A percentile compares a stretch with the other conserved stretches of the same genome.
These are phyloP conservation scores for Tuta absoluta DNA, from an alignment of 2,888 invertebrate genomes.

Conservation along the genomic window DNA sequence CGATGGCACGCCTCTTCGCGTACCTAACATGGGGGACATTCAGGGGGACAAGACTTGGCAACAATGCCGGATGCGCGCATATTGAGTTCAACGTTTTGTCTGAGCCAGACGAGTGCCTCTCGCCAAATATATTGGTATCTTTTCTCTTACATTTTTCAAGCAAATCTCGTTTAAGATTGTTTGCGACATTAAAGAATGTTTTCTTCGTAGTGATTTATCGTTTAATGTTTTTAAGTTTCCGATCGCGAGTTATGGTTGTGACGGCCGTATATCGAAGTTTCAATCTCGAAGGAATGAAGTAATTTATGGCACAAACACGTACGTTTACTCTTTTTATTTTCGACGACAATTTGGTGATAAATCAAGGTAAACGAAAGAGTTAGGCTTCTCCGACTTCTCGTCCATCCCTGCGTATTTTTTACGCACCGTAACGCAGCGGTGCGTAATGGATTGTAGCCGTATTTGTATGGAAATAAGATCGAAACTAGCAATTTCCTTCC, in stretches of 20 bases:
- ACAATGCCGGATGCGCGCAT: conserved; percentile 62
- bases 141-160: conserved; percentile 49
- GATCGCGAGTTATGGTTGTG: conserved; percentile 21
- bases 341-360: conserved; percentile 19
- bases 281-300: conserved; percentile 22
- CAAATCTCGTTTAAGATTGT: conserved; percentile 21
- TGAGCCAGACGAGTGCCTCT: conserved; percentile 54
- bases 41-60: conserved; percentile 60
- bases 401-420: too few species aligned
- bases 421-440: too few species aligned
- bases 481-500: too few species aligned
- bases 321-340: conserved; percentile 22
- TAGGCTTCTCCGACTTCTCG: neutral
- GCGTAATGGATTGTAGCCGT: too few species aligned
- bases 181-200: conserved; percentile 27
- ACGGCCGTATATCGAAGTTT: conserved; percentile 22
- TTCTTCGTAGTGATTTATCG: conserved; percentile 22
- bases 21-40: conserved; percentile 39
- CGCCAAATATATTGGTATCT: conserved; percentile 53
- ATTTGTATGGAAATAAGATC: too few species aligned
- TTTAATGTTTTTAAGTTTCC: conserved; percentile 24
- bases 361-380: conserved; percentile 13
- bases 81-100: conserved; percentile 73
- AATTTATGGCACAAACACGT: conserved; percentile 23
- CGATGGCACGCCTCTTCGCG: conserved; percentile 39